These are phyloP conservation scores for Acanthosepion lycidas DNA, from an alignment of 2,888 invertebrate species.

Conservation along the genomic window DNA sequence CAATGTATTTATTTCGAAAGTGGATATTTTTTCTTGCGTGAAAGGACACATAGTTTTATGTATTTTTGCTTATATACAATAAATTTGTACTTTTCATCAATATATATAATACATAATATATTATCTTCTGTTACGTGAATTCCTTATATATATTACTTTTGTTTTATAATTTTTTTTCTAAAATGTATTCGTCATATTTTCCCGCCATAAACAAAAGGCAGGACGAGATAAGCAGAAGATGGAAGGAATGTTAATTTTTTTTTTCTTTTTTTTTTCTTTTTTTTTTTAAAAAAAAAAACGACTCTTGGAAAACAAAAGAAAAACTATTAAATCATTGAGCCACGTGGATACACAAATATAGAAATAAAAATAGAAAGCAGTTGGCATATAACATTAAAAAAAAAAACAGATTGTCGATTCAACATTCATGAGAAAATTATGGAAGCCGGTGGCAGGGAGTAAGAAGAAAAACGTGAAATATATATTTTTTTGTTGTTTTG, in stretches of 20 bases:
- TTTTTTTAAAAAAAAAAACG: no score
- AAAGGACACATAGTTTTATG: background rate
- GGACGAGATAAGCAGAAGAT: background rate
- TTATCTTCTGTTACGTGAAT: background rate
- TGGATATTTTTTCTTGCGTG: background rate
- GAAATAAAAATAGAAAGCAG: background rate
- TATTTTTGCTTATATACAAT: conserved; percentile 6
- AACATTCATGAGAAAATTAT: background rate
- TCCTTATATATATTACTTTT: background rate
- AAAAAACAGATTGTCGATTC: background rate
- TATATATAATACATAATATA: conserved; percentile 35
- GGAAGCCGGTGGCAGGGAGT: background rate
- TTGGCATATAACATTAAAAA: background rate
- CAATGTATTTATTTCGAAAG: background rate
- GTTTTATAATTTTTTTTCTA: background rate
- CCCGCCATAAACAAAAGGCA: background rate
- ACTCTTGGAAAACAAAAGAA: background rate
- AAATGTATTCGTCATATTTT: background rate
- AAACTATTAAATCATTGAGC: background rate
- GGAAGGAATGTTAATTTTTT: background rate
- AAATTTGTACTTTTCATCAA: background rate
- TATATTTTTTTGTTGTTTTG: no score
- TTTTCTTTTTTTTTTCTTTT: no score
- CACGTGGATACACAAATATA: background rate
- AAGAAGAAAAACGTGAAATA: no score